A percentile compares a stretch with the other conserved stretches of the same genome.
These are phyloP conservation scores for Cyclophora albipunctata DNA, from an alignment of 2,888 invertebrate genomes.

Conservation along the genomic window DNA sequence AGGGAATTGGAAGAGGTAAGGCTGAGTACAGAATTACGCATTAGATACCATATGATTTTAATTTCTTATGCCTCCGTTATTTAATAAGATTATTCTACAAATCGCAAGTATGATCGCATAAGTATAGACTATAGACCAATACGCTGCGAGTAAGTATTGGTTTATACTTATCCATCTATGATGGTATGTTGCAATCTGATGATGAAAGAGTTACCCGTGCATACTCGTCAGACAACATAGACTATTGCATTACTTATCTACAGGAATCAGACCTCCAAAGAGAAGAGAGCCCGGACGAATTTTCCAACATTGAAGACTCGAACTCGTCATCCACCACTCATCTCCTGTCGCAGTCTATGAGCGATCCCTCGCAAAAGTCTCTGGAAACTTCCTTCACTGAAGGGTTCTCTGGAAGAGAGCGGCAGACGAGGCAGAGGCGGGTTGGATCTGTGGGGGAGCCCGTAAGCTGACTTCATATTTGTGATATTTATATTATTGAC, in stretches of 20 bases:
- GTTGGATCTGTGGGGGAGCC: slow-evolving; percentile 53
- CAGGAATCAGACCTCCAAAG: slow-evolving; percentile 65
- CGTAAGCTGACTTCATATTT: slow-evolving; percentile 26
- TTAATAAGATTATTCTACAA: too few species aligned
- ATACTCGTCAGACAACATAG: too few species aligned
- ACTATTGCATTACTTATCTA: background rate
- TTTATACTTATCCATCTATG: too few species aligned
- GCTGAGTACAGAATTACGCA: background rate
- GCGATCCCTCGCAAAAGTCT: slow-evolving; percentile 48
- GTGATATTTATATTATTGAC: too few species aligned
- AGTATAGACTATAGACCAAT: too few species aligned
- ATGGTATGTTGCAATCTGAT: too few species aligned
- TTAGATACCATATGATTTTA: background rate
- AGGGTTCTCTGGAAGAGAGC: slow-evolving; percentile 25
- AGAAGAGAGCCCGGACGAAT: slow-evolving; percentile 62
- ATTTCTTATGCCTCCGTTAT: background rate
- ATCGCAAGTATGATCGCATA: too few species aligned
- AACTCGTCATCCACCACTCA: slow-evolving; percentile 62
- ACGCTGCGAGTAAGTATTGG: too few species aligned
- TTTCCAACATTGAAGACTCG: slow-evolving; percentile 58
- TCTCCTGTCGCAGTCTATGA: slow-evolving; percentile 55
- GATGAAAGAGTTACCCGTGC: too few species aligned
- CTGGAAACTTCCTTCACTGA: slow-evolving; percentile 61
- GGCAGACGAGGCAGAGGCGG: slow-evolving; percentile 32
- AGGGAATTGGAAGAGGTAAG: slow-evolving; percentile 64